These are phyloP conservation scores for Rhinoraja longicauda DNA, from an alignment of 2,797 vertebrate species.

Conservation along the genomic window DNA sequence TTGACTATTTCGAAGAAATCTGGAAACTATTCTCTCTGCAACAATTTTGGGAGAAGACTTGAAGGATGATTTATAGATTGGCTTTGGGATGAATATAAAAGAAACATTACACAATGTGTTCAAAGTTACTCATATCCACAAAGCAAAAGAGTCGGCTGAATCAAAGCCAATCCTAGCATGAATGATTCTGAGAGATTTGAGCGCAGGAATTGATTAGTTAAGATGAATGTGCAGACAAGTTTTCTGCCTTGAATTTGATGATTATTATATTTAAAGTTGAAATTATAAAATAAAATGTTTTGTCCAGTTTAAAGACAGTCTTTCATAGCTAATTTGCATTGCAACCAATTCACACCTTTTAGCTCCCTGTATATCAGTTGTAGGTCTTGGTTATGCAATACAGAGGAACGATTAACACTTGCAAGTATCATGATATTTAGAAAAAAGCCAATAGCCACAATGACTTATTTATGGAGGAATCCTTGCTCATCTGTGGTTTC, in stretches of 20 bases:
- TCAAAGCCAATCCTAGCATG: no score
- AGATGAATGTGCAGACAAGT: not conserved
- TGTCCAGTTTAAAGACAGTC: not conserved
- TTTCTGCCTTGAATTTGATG: not conserved
- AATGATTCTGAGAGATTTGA: no score
- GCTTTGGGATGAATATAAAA: no score
- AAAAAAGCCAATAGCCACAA: not conserved
- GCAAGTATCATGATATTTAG: not conserved
- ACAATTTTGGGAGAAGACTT: no score
- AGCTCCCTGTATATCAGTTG: not conserved
- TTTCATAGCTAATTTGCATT: not conserved
- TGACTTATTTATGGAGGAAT: not conserved
- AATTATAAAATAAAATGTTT: not conserved
- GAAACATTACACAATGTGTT: no score
- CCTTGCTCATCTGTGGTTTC: not conserved
- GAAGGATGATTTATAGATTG: no score
- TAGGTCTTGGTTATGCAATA: not conserved
- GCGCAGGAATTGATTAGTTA: not conserved
- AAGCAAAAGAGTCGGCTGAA: no score
- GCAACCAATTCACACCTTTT: not conserved
- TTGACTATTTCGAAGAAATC: no score
- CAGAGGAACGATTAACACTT: not conserved
- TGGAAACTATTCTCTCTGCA: no score
- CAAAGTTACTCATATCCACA: no score
- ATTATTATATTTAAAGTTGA: not conserved